These are phyloP conservation scores for Megalonaias nervosa DNA, from an alignment of 1,140 invertebrate genomes.

Conservation along the genomic window DNA sequence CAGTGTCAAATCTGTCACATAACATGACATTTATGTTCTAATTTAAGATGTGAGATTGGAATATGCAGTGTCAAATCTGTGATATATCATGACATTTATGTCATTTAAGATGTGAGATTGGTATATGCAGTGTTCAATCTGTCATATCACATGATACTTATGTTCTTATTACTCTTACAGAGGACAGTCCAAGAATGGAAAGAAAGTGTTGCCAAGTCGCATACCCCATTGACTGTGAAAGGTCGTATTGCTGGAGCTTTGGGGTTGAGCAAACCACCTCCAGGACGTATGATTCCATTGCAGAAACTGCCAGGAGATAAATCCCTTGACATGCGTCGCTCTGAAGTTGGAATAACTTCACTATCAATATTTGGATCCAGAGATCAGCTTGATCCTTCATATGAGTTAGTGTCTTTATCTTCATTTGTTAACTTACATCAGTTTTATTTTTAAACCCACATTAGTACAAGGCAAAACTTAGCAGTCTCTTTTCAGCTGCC, in stretches of 20 bases:
- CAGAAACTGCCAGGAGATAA: slow-evolving; percentile 63
- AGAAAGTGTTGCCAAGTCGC: slow-evolving; percentile 23
- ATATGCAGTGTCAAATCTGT: neutral
- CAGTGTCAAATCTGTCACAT: too few species aligned
- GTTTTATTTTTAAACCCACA: neutral
- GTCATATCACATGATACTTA: neutral
- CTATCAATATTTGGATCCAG: slow-evolving; percentile 77
- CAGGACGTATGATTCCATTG: slow-evolving; percentile 65
- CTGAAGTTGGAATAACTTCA: slow-evolving; percentile 60
- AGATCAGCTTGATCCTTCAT: slow-evolving; percentile 75
- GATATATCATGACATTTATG: neutral
- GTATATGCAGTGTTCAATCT: neutral
- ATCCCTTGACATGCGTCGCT: slow-evolving; percentile 19
- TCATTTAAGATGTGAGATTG: neutral
- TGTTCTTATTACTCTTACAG: slow-evolving; percentile 9
- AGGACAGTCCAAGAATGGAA: slow-evolving; percentile 8
- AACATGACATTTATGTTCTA: too few species aligned
- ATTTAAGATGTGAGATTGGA: too few species aligned
- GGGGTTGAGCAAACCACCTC: slow-evolving; percentile 67
- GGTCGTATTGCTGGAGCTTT: slow-evolving; percentile 70
- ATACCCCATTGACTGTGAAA: slow-evolving; percentile 60
- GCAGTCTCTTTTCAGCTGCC: neutral
- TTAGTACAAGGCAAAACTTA: neutral
- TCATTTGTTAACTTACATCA: neutral
- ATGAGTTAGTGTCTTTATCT: slow-evolving; percentile 51